Percentiles rank a stretch among this genome's conserved stretches.
Conservation (phyloP, 2,797 vertebrate genomes). For the Okamejei kenojei region DNA sequence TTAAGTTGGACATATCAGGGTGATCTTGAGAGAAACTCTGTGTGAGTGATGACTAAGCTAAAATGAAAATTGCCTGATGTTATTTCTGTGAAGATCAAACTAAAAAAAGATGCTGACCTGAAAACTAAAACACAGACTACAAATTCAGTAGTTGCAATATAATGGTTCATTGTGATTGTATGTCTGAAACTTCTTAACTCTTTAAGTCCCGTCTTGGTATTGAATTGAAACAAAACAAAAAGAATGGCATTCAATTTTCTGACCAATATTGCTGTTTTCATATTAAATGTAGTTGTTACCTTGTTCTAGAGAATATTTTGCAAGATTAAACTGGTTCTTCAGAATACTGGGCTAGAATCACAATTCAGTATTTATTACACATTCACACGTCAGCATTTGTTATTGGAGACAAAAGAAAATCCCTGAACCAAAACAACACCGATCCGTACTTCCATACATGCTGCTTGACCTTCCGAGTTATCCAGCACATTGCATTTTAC, state of each 20-base stretch:
- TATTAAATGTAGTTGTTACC: neutral
- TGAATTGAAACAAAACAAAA: neutral
- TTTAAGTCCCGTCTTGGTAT: neutral
- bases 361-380: neutral
- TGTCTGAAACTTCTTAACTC: neutral
- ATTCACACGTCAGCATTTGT: neutral
- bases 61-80: neutral
- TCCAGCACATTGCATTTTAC: no score
- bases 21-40: neutral
- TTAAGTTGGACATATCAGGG: neutral
- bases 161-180: neutral
- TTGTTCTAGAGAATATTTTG: neutral
- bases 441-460: no score
- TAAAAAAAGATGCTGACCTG: neutral
- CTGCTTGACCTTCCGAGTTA: no score
- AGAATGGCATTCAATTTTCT: neutral
- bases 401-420: neutral
- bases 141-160: neutral
- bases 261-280: neutral
- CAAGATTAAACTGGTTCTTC: neutral
- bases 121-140: neutral
- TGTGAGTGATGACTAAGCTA: neutral
- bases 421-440: no score
- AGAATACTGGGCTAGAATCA: neutral
- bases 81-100: neutral